Percentiles rank a stretch among this genome's conserved stretches.
phyloP scores from a whole-genome alignment of 2,888 invertebrate genomes.

The Incurvaria masculella region DNA sequence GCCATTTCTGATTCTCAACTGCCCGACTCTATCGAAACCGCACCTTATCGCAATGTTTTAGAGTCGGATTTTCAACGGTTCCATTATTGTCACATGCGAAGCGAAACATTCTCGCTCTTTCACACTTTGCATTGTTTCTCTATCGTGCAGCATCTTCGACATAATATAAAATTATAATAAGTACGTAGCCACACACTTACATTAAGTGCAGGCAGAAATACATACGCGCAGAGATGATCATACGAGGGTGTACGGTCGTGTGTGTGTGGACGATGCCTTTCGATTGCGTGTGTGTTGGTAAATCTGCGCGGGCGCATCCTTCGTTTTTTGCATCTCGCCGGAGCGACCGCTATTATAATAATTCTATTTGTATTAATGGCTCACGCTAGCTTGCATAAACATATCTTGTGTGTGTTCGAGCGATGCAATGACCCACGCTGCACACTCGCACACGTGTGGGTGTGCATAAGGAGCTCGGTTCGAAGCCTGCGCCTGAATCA shows the following conservation, averaged over 20 bases:
- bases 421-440: not conserved
- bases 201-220: not conserved
- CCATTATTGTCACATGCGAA: not conserved
- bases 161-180: not conserved
- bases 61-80: not conserved
- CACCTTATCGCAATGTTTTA: not conserved
- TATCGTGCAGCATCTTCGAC: not conserved
- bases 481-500: constrained; percentile 33
- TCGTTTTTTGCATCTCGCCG: constrained; percentile 1
- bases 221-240: not conserved
- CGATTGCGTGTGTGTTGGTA: not conserved
- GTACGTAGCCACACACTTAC: too few relatives aligned
- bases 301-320: constrained; percentile 1
- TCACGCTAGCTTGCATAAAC: not conserved
- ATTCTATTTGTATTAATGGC: constrained; percentile 4
- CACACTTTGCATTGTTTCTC: not conserved
- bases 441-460: not conserved
- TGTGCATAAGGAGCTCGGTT: not conserved
- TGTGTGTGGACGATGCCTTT: not conserved
- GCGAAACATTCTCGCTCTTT: not conserved
- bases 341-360: constrained; percentile 6
- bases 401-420: not conserved
- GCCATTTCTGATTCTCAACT: not conserved
- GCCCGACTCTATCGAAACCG: not conserved
- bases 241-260: not conserved